Evolutionary conservation across 2,797 vertebrate species (phyloP), one percentile per base, ranked within the genome.

Genomic region (Rhynchonycteris naso): DNA sequence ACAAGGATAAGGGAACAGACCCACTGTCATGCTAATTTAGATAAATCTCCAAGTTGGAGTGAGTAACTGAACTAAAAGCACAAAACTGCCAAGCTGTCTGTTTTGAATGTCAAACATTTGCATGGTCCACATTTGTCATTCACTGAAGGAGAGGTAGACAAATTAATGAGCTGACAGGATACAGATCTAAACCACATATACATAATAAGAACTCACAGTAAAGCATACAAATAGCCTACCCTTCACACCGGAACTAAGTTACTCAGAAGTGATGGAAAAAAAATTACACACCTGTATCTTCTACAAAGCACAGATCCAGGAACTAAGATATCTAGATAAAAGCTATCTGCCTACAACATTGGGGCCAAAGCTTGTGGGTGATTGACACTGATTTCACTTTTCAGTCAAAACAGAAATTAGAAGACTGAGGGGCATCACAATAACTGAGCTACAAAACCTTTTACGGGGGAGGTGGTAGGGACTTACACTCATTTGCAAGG

Each of bases 121-220:
- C 88, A 78, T 58, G 68, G 78, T 66, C 75, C 52, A 72, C 92
- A 96, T 96, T 96, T 90, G 88, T 95, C 96, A 95, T 94, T 93
- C 97, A 90, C 66, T 21, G 61, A 85, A 95, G 50, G 69, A 92
- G 94, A 97, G 75, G 58, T 22, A 95, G 95, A 89, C 74, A 95
- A 92, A 94, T 94, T 96, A 97, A 96, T 80, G 82, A 96, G 92
- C 69, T 86, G 90, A 95, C 78, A 92, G 88, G 92, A 87, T 82
- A 68, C 69, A 94, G 69, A 90, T 75, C 54, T 88, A 84, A 93
- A 91, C 43, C 52, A 61, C 54, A 47, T 33, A 82, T 16, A 78
- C 58, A 95, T 95, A 95, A 65, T 74, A 80, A 38, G 66, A 76
- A 79, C 71, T 78, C 66, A 66, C 11, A 83, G 84, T 61, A 92